Conservation (phyloP, 2,888 invertebrate genomes). For the Archips crataeganus region DNA sequence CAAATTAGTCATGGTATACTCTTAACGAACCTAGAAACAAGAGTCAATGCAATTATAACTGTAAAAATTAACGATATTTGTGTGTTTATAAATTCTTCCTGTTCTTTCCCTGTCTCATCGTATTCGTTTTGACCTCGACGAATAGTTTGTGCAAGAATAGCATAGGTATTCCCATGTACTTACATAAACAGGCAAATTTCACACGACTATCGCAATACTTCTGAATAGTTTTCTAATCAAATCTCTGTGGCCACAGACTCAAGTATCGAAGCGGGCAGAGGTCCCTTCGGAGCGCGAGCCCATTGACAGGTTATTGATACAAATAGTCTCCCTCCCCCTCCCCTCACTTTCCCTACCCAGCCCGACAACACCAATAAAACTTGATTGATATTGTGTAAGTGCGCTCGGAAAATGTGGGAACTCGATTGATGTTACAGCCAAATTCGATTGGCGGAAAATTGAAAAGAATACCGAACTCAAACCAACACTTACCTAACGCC, state of each 20-base stretch:
- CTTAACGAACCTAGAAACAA: not conserved
- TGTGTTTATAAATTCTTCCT: not conserved
- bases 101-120: not conserved
- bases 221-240: constrained; percentile 69
- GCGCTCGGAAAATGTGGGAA: constrained; percentile 86
- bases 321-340: constrained; percentile 77
- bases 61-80: constrained; percentile 53
- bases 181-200: constrained; percentile 55
- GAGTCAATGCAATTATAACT: constrained; percentile 4
- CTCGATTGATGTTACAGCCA: constrained; percentile 85
- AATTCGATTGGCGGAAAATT: constrained; percentile 85
- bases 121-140: not conserved
- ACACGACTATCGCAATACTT: constrained; percentile 68
- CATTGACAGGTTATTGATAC: constrained; percentile 87
- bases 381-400: constrained; percentile 86
- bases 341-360: constrained; percentile 60
- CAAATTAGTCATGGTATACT: constrained; percentile 8
- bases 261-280: constrained; percentile 72
- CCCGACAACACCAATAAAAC: constrained; percentile 85
- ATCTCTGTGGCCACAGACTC: constrained; percentile 75
- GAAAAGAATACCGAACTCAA: constrained; percentile 70
- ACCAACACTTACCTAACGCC: constrained; percentile 57
- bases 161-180: not conserved
- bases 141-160: not conserved
- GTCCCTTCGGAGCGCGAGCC: constrained; percentile 77